Conservation (phyloP, 2,113 vertebrate species). For the Mesocricetus auratus region DNA sequence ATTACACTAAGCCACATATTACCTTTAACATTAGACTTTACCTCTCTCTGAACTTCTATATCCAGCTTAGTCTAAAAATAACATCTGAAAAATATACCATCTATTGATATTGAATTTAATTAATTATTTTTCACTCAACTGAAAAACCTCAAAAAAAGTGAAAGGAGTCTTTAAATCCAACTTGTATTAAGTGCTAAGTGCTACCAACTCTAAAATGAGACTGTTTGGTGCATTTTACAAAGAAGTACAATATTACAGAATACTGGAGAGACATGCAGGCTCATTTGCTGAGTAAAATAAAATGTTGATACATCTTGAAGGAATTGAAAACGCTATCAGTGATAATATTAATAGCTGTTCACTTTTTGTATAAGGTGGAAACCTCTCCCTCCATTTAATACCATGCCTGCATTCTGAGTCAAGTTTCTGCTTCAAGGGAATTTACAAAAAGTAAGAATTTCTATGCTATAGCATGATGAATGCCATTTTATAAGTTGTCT, state of each 20-base stretch:
- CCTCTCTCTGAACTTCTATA: background rate
- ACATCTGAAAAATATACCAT: background rate
- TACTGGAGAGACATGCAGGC: background rate
- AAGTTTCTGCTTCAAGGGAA: background rate
- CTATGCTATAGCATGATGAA: background rate
- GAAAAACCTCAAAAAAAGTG: background rate
- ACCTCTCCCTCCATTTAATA: background rate
- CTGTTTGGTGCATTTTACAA: background rate
- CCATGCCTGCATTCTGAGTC: background rate
- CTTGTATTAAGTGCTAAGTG: background rate
- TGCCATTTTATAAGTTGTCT: background rate
- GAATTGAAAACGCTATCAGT: background rate
- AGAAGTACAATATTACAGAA: background rate
- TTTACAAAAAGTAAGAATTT: slow-evolving; percentile 1
- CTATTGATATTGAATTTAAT: background rate
- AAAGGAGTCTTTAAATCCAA: background rate
- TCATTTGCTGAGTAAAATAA: background rate
- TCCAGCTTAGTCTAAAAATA: background rate
- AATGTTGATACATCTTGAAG: background rate
- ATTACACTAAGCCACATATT: background rate
- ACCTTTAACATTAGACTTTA: background rate
- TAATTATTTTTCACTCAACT: background rate
- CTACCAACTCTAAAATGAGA: background rate
- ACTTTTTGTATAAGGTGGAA: background rate
- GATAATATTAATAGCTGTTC: background rate